phyloP scores from a whole-genome alignment of 2,113 vertebrate species.

The Dryoscopus gambensis region DNA sequence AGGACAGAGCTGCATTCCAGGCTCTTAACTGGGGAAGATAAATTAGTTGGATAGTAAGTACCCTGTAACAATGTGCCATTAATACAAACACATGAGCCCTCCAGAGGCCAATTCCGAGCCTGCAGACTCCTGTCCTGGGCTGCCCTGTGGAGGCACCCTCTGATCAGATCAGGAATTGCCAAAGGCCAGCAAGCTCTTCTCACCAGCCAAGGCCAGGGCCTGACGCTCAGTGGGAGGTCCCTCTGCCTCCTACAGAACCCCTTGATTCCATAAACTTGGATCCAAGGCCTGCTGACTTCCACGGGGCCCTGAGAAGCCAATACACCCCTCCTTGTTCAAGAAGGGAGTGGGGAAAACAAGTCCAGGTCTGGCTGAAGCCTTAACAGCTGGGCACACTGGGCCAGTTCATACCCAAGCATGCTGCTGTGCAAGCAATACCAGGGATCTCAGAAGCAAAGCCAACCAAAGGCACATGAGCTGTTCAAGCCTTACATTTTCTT shows the following conservation, averaged over 20 bases:
- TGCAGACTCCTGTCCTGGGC: background rate
- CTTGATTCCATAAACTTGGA: background rate
- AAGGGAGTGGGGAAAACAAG: background rate
- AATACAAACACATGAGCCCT: background rate
- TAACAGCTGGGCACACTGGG: background rate
- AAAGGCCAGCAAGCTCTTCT: background rate
- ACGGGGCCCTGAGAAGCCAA: background rate
- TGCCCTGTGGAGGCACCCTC: background rate
- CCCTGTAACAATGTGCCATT: background rate
- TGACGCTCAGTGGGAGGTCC: background rate
- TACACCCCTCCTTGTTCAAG: background rate
- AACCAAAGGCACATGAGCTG: background rate
- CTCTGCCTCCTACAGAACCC: background rate
- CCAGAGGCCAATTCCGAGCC: background rate
- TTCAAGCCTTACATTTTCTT: constrained; percentile 24
- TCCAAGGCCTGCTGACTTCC: background rate
- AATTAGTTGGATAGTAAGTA: background rate
- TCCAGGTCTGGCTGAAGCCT: background rate
- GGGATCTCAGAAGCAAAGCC: background rate
- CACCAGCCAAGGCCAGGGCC: background rate
- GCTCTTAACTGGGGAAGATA: background rate
- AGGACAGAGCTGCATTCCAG: background rate
- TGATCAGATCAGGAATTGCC: background rate
- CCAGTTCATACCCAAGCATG: background rate
- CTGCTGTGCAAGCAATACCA: background rate